Percentiles rank a stretch among this genome's conserved stretches.
Evolutionary conservation across 2,113 vertebrate species (phyloP).

Genomic region (Neogobius melanostomus): DNA sequence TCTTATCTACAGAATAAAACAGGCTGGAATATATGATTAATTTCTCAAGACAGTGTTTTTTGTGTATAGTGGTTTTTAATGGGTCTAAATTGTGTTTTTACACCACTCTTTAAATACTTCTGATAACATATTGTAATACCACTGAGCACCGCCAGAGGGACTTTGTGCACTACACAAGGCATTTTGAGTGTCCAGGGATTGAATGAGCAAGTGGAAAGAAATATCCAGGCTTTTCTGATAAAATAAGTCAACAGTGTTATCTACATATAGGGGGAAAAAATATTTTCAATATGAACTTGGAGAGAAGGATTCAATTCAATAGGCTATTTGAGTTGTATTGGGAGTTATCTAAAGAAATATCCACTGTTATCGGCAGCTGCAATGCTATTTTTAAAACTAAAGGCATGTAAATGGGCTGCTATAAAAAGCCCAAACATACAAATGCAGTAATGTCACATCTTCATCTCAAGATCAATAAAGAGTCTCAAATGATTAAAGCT

Average conservation of each 20-base stretch:
- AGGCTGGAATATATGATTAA: too few relatives aligned
- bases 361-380: constrained; percentile 8
- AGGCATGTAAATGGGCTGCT: constrained; percentile 1
- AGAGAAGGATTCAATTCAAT: not conserved
- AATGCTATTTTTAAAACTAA: not conserved
- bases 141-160: constrained; percentile 45
- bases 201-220: not conserved
- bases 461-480: not conserved
- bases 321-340: not conserved
- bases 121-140: constrained; percentile 36
- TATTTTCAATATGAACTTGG: not conserved
- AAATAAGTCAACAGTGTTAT: not conserved
- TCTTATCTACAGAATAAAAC: too few relatives aligned
- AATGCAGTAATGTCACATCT: not conserved
- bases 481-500: constrained; percentile 26
- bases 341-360: not conserved
- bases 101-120: not conserved
- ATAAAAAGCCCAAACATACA: constrained; percentile 4
- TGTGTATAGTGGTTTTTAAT: too few relatives aligned
- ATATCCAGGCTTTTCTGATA: constrained; percentile 1
- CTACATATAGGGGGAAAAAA: not conserved
- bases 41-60: too few relatives aligned
- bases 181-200: constrained; percentile 5
- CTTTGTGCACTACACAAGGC: constrained; percentile 26
- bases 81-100: not conserved